phyloP scores from a whole-genome alignment of 37 sponge, comb jelly and placozoan genomes.

The Spongia lamella region DNA sequence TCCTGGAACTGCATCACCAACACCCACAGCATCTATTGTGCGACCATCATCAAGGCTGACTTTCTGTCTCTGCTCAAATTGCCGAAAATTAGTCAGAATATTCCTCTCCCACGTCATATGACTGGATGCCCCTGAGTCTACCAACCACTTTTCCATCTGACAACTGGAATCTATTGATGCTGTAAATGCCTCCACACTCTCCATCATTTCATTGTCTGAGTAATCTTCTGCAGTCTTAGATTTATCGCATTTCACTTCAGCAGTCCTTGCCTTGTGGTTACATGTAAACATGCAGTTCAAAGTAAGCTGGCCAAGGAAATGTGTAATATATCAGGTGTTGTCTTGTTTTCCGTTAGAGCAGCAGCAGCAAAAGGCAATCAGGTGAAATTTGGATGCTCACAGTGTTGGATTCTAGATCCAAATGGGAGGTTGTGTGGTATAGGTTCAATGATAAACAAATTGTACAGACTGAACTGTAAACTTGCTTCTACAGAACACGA shows the following conservation, averaged over 20 bases:
- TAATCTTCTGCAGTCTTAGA: no score
- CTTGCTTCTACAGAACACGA: background rate
- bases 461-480: constrained; percentile 34
- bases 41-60: constrained; percentile 55
- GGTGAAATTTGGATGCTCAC: constrained; percentile 18
- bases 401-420: constrained; percentile 32
- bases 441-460: constrained; percentile 28
- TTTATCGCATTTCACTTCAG: no score
- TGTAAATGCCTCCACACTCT: constrained; percentile 33
- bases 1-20: no score
- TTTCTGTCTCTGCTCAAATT: constrained; percentile 21
- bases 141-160: constrained; percentile 27
- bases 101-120: constrained; percentile 43
- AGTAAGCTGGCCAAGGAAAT: constrained; percentile 4
- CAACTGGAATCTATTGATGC: background rate
- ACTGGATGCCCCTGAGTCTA: constrained; percentile 60
- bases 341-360: constrained; percentile 39
- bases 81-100: constrained; percentile 23
- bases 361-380: constrained; percentile 24
- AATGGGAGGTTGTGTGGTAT: constrained; percentile 39
- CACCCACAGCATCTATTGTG: constrained; percentile 38
- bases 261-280: no score
- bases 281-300: constrained; percentile 35
- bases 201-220: no score
- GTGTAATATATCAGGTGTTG: constrained; percentile 21